Evolutionary conservation across 2,113 vertebrate genomes (phyloP).

Genomic region (Hippolais icterina): DNA sequence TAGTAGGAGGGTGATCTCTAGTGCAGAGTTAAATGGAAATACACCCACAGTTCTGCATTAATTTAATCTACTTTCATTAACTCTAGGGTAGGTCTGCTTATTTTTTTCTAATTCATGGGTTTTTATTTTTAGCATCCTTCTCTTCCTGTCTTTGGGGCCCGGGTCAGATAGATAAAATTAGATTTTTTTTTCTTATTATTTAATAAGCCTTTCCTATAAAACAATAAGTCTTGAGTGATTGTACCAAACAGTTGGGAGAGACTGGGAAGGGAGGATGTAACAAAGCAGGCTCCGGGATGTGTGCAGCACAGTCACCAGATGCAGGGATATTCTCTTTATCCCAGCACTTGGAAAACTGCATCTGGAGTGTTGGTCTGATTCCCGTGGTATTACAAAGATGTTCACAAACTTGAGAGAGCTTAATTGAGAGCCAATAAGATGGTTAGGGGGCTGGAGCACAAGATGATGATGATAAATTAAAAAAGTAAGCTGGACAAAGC

Average conservation of each 20-base stretch:
- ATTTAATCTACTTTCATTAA: not conserved
- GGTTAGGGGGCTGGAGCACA: not conserved
- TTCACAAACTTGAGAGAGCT: not conserved
- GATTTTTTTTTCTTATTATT: not conserved
- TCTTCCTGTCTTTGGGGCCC: not conserved
- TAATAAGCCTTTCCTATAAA: not conserved
- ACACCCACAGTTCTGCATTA: not conserved
- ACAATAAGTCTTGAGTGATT: not conserved
- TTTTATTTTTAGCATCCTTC: not conserved
- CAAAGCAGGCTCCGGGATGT: not conserved
- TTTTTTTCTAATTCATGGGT: not conserved
- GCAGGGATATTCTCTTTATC: not conserved
- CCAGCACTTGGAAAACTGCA: not conserved
- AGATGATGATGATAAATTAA: not conserved
- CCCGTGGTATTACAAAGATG: rapidly evolving
- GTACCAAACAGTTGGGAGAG: not conserved
- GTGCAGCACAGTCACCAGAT: not conserved
- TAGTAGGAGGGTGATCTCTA: not conserved
- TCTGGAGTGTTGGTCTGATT: not conserved
- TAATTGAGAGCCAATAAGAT: not conserved
- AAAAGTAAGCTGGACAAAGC: not conserved
- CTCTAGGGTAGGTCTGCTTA: not conserved
- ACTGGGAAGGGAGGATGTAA: not conserved
- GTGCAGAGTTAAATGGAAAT: not conserved
- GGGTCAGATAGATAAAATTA: not conserved